These are phyloP conservation scores for Hippoglossus hippoglossus DNA, from an alignment of 2,797 vertebrate species.

Conservation along the genomic window DNA sequence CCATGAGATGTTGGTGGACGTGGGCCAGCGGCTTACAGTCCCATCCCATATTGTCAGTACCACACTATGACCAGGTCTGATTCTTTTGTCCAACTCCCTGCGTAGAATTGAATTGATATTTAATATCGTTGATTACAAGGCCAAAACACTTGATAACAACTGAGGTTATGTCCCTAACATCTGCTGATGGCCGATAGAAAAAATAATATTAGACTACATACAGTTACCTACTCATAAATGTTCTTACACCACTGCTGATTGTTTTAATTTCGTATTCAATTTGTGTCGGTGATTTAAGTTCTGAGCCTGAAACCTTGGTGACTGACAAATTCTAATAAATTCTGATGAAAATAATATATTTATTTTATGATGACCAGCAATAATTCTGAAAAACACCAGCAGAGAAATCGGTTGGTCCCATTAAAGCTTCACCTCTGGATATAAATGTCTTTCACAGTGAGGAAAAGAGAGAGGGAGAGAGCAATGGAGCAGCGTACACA, in stretches of 20 bases:
- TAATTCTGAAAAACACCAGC: not conserved
- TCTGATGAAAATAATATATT: not conserved
- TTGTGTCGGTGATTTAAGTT: not conserved
- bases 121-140: too few relatives aligned
- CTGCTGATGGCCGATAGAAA: too few relatives aligned
- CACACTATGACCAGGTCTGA: too few relatives aligned
- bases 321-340: not conserved
- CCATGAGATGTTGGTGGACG: too few relatives aligned
- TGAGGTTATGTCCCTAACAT: too few relatives aligned
- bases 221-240: not conserved
- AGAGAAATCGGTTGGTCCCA: slow-evolving; percentile 21
- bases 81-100: too few relatives aligned
- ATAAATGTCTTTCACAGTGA: slow-evolving; percentile 31
- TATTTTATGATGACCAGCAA: not conserved
- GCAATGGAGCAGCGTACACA: slow-evolving; percentile 15
- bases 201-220: not conserved
- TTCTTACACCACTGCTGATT: not conserved
- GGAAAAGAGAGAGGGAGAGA: slow-evolving; percentile 29
- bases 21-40: too few relatives aligned
- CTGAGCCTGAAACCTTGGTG: not conserved
- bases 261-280: not conserved
- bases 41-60: too few relatives aligned
- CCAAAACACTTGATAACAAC: too few relatives aligned
- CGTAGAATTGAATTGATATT: too few relatives aligned
- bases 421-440: slow-evolving; percentile 33